These are phyloP conservation scores for Kryptolebias marmoratus DNA, from an alignment of 2,113 vertebrate genomes.

Conservation along the genomic window DNA sequence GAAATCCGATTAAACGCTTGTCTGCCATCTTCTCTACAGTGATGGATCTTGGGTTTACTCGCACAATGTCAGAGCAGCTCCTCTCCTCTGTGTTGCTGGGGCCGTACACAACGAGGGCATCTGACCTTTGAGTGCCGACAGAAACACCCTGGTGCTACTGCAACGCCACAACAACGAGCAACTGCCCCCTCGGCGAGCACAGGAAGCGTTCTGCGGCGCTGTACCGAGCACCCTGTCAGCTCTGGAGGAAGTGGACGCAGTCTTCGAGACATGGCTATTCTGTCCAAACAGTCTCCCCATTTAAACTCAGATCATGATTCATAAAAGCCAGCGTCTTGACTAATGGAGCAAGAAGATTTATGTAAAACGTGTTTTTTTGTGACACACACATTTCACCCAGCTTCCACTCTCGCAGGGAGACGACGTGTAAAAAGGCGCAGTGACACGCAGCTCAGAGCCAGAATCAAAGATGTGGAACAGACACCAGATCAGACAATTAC, in stretches of 20 bases:
- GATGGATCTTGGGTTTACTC: constrained; percentile 34
- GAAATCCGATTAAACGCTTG: constrained; percentile 16
- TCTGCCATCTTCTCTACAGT: constrained; percentile 16
- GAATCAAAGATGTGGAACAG: constrained; percentile 67
- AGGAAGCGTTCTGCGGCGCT: constrained; percentile 39
- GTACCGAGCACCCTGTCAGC: constrained; percentile 51
- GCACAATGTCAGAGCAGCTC: constrained; percentile 16
- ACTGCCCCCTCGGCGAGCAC: constrained; percentile 46
- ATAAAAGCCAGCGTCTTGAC: constrained; percentile 62
- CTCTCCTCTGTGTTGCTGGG: constrained; percentile 33
- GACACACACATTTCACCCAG: constrained; percentile 58
- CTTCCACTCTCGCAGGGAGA: constrained; percentile 48
- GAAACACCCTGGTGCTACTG: constrained; percentile 30
- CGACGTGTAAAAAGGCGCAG: constrained; percentile 49
- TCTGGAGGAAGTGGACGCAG: constrained; percentile 45
- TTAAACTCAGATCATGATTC: constrained; percentile 63
- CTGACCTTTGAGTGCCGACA: constrained; percentile 51
- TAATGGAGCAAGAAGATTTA: constrained; percentile 67
- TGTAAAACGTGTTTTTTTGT: constrained; percentile 67
- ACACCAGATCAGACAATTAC: constrained; percentile 73
- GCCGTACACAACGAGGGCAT: constrained; percentile 48
- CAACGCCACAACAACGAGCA: constrained; percentile 56
- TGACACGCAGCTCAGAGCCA: constrained; percentile 61
- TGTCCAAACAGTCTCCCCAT: constrained; percentile 57
- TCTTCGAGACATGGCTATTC: constrained; percentile 39